Evolutionary conservation across 2,113 vertebrate genomes (phyloP).

Genomic region (Scomber japonicus): DNA sequence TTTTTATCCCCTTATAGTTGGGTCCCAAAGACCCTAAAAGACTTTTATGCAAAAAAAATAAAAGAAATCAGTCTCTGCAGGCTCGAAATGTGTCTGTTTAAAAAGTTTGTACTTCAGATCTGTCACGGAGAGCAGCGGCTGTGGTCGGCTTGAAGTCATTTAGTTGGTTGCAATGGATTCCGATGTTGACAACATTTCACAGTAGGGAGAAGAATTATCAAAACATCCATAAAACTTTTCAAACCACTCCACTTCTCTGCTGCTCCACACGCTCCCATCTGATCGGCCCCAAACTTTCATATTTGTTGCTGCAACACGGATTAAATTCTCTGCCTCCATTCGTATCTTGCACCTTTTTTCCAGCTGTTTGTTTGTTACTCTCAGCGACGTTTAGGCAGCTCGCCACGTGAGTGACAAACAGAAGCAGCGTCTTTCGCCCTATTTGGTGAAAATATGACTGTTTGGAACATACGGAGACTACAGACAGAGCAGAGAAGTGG

Average conservation of each 20-base stretch:
- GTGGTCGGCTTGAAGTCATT: neutral
- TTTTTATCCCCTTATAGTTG: too few relatives aligned
- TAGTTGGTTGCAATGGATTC: neutral
- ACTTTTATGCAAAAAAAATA: neutral
- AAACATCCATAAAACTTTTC: neutral
- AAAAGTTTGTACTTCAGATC: neutral
- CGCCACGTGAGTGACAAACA: conserved; percentile 25
- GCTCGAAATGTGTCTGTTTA: too few relatives aligned
- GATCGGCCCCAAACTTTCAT: neutral
- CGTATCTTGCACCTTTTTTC: conserved; percentile 2
- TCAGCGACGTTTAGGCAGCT: neutral
- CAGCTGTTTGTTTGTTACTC: conserved; percentile 22
- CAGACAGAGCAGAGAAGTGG: neutral
- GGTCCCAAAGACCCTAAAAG: neutral
- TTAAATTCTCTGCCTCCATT: neutral
- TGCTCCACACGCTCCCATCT: neutral
- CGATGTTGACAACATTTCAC: neutral
- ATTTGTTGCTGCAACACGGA: neutral
- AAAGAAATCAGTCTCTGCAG: neutral
- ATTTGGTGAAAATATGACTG: conserved; percentile 47
- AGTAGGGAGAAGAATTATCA: neutral
- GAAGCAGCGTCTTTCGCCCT: conserved; percentile 34
- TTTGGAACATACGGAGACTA: neutral
- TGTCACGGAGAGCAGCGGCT: neutral
- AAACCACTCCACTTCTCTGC: neutral